Conservation (phyloP, 2,888 invertebrate genomes). For the Drosophila testacea region DNA sequence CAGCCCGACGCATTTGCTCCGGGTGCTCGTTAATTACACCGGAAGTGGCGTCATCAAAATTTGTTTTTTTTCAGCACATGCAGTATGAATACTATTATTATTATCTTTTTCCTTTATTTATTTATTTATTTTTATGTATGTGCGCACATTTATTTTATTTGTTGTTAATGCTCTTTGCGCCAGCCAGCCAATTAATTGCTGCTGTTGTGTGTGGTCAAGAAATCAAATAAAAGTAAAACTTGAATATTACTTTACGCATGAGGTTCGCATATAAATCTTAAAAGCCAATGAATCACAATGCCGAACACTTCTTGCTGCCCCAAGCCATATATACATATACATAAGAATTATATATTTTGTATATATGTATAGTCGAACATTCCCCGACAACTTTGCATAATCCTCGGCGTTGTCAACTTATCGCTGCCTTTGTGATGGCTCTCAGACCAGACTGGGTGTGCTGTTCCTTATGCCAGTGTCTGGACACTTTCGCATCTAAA, state of each 20-base stretch:
- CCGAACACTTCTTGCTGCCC: background rate
- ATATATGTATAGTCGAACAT: slow-evolving; percentile 28
- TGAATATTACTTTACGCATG: slow-evolving; percentile 35
- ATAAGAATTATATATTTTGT: slow-evolving; percentile 2
- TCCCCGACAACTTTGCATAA: slow-evolving; percentile 53
- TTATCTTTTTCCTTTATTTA: slow-evolving; percentile 11
- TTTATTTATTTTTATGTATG: slow-evolving; percentile 19
- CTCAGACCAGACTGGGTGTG: slow-evolving; percentile 71
- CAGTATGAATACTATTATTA: slow-evolving; percentile 24
- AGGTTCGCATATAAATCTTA: slow-evolving; percentile 50
- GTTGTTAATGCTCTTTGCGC: slow-evolving; percentile 49
- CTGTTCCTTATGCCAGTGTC: slow-evolving; percentile 55
- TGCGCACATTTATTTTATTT: slow-evolving; percentile 55
- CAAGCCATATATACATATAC: slow-evolving; percentile 9
- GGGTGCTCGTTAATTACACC: slow-evolving; percentile 65
- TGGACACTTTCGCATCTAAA: slow-evolving; percentile 69
- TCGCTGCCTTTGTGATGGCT: slow-evolving; percentile 40
- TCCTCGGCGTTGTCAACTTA: slow-evolving; percentile 61
- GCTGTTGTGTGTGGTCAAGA: slow-evolving; percentile 67
- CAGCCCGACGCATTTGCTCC: slow-evolving; percentile 47
- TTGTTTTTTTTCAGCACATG: slow-evolving; percentile 33
- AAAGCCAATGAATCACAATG: slow-evolving; percentile 45
- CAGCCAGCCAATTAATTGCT: slow-evolving; percentile 43
- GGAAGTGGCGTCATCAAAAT: slow-evolving; percentile 71
- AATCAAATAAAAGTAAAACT: slow-evolving; percentile 43